Base-by-base conservation (phyloP, 2,888 invertebrate genomes). In the Danaus chrysippus region DNA sequence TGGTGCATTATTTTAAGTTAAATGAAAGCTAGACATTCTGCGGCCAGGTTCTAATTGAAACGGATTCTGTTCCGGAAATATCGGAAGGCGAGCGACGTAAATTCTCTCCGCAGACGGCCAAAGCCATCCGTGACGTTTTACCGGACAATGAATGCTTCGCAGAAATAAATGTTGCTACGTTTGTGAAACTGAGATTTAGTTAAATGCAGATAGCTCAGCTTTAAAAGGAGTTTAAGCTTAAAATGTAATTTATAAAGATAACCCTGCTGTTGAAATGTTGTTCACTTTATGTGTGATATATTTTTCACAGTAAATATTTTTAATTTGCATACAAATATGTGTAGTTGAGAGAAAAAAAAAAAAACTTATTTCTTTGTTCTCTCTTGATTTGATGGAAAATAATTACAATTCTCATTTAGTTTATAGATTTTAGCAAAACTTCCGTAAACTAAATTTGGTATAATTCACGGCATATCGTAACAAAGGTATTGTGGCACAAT, bases 21-120 rank as follows among this genome's bases (percentile, higher is more conserved):
- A 59, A 59, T 42, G 59, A 56, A 63, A 56, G 12, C 56, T 56
- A 59, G 56, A 59, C 19, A 63, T 59, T 54, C 53, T 49, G 49
- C 34, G 56, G 56, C 49, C 10, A 49, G 49, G 49, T 49, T 49
- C 49, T 49, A 49, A 49, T 49, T 56, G 65, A 65, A 65, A 60
- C 44, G 56, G 56, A 43, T n/a, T 53, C 41, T 19, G 59, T 46
- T 58, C 62, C 55, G 62, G 59, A 62, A 54, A 58, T 62, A 60
- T 60, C 55, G 57, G 62, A 49, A 60, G 54, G 55, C 59, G 58
- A 42, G 58, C 58, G 53, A 53, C 58, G 42, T 58, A 58, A 58
- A 58, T 58, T 58, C 53, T 53, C 52, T 42, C 23, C 23, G 53
- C 58, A 19, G 23, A 58, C 52, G 58, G 43, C 53, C 58, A 42